A percentile compares a stretch with the other conserved stretches of the same genome.
These are phyloP conservation scores for Synergus japonicus DNA, from an alignment of 2,888 invertebrate species.

Conservation along the genomic window DNA sequence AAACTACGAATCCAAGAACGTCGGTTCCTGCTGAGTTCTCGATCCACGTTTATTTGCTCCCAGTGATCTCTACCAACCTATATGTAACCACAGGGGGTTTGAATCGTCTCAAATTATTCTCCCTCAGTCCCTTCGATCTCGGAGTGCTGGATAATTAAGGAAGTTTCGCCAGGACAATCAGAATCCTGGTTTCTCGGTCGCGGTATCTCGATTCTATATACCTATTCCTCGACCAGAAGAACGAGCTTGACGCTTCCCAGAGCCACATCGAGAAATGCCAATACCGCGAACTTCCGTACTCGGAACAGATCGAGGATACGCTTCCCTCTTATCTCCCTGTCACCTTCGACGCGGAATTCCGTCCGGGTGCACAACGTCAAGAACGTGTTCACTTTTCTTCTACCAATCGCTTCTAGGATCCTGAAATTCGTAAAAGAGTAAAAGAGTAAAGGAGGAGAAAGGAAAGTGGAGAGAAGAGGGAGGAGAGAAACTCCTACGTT, in stretches of 20 bases:
- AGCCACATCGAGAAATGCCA: slow-evolving; percentile 49
- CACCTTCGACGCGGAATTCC: slow-evolving; percentile 29
- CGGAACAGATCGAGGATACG: slow-evolving; percentile 43
- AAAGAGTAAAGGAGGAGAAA: background rate
- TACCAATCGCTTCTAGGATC: background rate
- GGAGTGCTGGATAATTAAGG: slow-evolving; percentile 73
- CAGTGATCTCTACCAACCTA: background rate
- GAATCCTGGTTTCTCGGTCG: slow-evolving; percentile 57
- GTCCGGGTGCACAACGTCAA: slow-evolving; percentile 11
- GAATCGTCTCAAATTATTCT: slow-evolving; percentile 55
- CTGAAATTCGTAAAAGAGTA: background rate
- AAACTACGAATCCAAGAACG: slow-evolving; percentile 1
- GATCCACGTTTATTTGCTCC: slow-evolving; percentile 5
- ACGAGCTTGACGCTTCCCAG: slow-evolving; percentile 41
- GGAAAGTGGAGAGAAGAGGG: no score
- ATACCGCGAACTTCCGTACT: slow-evolving; percentile 55
- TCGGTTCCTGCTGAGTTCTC: background rate
- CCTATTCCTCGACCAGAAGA: slow-evolving; percentile 43
- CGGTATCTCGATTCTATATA: slow-evolving; percentile 54
- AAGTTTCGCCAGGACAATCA: slow-evolving; percentile 74
- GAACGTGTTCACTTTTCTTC: slow-evolving; percentile 14
- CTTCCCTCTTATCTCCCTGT: slow-evolving; percentile 36
- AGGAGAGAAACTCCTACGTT: background rate
- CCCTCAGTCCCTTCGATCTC: slow-evolving; percentile 43
- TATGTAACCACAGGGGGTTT: slow-evolving; percentile 48